Percentiles rank a stretch among this genome's conserved stretches.
These are phyloP conservation scores for Psylliodes chrysocephalus DNA, from an alignment of 2,888 invertebrate species.

Conservation along the genomic window DNA sequence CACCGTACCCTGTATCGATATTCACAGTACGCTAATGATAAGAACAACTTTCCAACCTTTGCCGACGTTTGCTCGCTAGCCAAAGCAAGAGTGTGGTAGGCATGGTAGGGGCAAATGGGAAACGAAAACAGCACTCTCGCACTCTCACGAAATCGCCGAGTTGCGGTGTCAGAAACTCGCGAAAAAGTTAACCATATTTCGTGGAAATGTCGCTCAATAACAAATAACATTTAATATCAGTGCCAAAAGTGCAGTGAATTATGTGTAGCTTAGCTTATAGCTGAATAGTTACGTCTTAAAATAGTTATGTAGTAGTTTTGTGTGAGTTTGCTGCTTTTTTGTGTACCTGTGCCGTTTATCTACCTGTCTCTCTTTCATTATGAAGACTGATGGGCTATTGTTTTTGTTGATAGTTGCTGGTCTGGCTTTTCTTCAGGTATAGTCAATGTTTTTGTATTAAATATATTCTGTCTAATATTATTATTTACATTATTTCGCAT, in stretches of 20 bases:
- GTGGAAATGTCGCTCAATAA: constrained; percentile 21
- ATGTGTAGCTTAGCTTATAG: constrained; percentile 10
- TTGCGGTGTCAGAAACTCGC: constrained; percentile 20
- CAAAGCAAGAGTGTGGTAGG: constrained; percentile 16
- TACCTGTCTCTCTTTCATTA: constrained; percentile 27
- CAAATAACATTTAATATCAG: constrained; percentile 17
- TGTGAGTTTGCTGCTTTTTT: constrained; percentile 21
- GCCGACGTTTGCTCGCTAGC: constrained; percentile 5
- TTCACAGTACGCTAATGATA: constrained; percentile 22
- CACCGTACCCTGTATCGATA: too few species aligned
- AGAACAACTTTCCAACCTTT: constrained; percentile 21
- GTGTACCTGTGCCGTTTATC: constrained; percentile 20
- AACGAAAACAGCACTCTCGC: constrained; percentile 23
- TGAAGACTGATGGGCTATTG: constrained; percentile 30
- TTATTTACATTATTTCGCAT: too few species aligned
- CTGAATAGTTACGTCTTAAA: constrained; percentile 16
- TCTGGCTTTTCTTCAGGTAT: constrained; percentile 23
- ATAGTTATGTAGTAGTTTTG: constrained; percentile 26
- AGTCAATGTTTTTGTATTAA: too few species aligned
- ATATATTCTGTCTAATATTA: too few species aligned
- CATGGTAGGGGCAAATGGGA: constrained; percentile 30
- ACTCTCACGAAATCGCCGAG: constrained; percentile 20
- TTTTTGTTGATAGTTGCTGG: constrained; percentile 22
- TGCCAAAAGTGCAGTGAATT: constrained; percentile 22
- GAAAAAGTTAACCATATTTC: constrained; percentile 15